A percentile compares a stretch with the other conserved stretches of the same genome.
Conservation (phyloP, 92 coral and sea anemone genomes). For the Zoanthus sansibaricus region DNA sequence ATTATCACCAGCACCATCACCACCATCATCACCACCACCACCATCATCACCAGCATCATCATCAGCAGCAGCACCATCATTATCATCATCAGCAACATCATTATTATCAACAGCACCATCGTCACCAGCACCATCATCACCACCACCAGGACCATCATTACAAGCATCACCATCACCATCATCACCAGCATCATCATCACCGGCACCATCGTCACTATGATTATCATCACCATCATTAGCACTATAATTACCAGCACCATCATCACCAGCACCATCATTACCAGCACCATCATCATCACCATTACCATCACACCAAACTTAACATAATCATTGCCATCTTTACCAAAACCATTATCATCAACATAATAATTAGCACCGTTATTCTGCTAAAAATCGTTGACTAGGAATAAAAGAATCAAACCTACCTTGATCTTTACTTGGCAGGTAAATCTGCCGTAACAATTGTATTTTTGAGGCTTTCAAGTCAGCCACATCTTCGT, state of each 20-base stretch:
- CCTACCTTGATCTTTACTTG: constrained; percentile 78
- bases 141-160: neutral
- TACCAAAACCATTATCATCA: neutral
- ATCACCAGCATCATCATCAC: neutral
- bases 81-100: neutral
- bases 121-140: neutral
- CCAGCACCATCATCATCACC: too few species aligned
- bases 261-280: too few species aligned
- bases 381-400: neutral
- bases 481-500: constrained; percentile 66
- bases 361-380: neutral
- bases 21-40: neutral
- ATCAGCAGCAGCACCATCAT: neutral
- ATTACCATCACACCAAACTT: too few species aligned
- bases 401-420: too few species aligned
- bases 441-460: constrained; percentile 84
- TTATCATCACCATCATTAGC: neutral
- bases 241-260: too few species aligned
- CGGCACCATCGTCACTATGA: neutral
- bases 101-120: neutral
- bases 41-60: neutral
- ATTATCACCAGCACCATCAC: neutral
- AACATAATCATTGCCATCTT: neutral
- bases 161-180: neutral
- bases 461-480: constrained; percentile 79